Base-by-base conservation (phyloP, 1,140 invertebrate genomes). In the Nasonia longicornis region DNA sequence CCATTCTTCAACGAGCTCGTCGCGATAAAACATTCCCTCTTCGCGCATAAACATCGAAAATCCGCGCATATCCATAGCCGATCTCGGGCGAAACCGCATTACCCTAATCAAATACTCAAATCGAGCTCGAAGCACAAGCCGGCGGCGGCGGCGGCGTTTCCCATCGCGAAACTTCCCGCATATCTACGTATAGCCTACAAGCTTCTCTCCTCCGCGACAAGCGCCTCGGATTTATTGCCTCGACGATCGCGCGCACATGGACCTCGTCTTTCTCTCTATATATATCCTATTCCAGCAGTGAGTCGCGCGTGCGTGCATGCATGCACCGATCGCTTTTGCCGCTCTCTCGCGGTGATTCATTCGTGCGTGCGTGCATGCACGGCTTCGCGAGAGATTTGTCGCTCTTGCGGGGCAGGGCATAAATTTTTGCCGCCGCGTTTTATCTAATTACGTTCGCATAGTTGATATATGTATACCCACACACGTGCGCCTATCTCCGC, bases 401-500 rank as follows among this genome's bases (percentile, higher is more conserved):
- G 67, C 67, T 78, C 22, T 58, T 58, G 16, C 35, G 63, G 42
- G 76, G 29, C 3, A 26, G 35, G 42, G 6, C 69, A 80, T 75
- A 76, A 75, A 80, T 80, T 80, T 80, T 58, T 75, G 4, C 66
- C 64, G 45, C 29, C 69, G 14, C 38, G 35, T 7, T 80, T 74
- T 80, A 74, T 80, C 72, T 74, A 80, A 73, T 74, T 80, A 72
- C 63, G 35, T 31, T 52, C 48, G 67, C 10, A 7, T 31, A 29
- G 20, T 20, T 2, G 29, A 69, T 31, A 72, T 14, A 8, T 71
- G 11, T 26, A 69, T 71, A 16, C 35, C 2, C 38, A n/a, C 52
- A 58, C 16, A n/a, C 20, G 52, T 58, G 16, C n/a, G 52, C 52
- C 52, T 58, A 58, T 58, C 52, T 58, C 20, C 20, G 20, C 8